Evolutionary conservation across 2,888 invertebrate genomes (phyloP).

Genomic region (Nowickia ferox): DNA sequence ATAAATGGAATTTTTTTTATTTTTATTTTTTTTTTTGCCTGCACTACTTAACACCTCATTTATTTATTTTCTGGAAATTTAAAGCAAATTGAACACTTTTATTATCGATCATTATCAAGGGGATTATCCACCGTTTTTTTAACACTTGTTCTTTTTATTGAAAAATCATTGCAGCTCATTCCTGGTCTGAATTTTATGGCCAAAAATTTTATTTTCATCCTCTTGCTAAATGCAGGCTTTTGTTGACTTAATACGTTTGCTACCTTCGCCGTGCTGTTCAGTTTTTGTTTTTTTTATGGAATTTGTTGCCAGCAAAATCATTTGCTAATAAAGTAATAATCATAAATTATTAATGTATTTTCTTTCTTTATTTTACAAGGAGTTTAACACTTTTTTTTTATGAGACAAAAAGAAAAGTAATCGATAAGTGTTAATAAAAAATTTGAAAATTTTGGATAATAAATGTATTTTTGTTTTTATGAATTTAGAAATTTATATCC

Average conservation of each 20-base stretch:
- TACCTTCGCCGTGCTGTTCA: background rate
- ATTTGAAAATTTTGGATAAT: conserved; percentile 18
- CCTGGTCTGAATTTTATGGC: conserved; percentile 19
- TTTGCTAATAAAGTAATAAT: conserved; percentile 50
- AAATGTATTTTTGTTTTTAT: conserved; percentile 1
- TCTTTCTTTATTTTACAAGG: too few relatives aligned
- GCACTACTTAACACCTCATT: conserved; percentile 62
- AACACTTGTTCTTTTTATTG: conserved; percentile 40
- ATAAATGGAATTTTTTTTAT: too few relatives aligned
- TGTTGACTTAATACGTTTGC: conserved; percentile 26
- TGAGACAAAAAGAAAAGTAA: background rate
- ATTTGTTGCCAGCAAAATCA: conserved; percentile 17
- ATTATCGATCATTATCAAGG: conserved; percentile 67
- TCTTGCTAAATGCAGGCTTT: conserved; percentile 16
- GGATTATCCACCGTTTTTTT: conserved; percentile 60
- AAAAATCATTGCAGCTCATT: conserved; percentile 8
- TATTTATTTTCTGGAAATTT: conserved; percentile 50
- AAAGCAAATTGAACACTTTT: conserved; percentile 33
- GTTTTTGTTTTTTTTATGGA: conserved; percentile 7
- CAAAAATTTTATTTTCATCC: background rate
- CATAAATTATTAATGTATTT: conserved; percentile 54
- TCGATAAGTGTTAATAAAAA: conserved; percentile 41
- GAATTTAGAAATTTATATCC: conserved; percentile 6
- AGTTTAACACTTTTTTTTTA: conserved; percentile 44
- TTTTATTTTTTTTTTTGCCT: background rate